phyloP scores from a whole-genome alignment of 2,888 invertebrate genomes.

The Leptinotarsa rubiginosa region DNA sequence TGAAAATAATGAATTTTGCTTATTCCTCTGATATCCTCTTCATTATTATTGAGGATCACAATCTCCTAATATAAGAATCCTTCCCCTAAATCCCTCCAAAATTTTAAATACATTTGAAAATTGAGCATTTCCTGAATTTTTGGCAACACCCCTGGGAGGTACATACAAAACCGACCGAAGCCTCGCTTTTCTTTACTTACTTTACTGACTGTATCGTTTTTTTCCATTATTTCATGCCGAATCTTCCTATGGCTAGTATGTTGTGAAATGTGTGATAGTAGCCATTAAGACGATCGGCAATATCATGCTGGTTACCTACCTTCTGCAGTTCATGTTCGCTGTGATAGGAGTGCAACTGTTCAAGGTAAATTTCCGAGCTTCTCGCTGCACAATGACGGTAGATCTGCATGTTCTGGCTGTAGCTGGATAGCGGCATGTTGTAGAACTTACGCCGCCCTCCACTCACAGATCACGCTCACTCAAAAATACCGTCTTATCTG shows the following conservation, averaged over 20 bases:
- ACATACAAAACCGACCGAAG: slow-evolving; percentile 47
- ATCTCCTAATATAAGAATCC: neutral
- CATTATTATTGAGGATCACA: too few relatives aligned
- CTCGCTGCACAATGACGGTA: slow-evolving; percentile 62
- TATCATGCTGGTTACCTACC: slow-evolving; percentile 99
- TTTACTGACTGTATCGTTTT: slow-evolving; percentile 61
- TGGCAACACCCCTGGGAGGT: slow-evolving; percentile 16
- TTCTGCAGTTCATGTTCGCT: slow-evolving; percentile 99
- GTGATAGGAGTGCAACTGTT: slow-evolving; percentile 99
- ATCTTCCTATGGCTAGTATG: slow-evolving; percentile 79
- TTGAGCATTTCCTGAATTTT: neutral
- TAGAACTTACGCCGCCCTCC: slow-evolving; percentile 48
- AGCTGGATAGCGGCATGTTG: slow-evolving; percentile 57
- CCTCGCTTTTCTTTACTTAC: slow-evolving; percentile 51
- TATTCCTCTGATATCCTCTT: too few relatives aligned
- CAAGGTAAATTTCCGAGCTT: slow-evolving; percentile 81
- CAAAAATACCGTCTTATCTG: slow-evolving; percentile 51
- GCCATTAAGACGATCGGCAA: slow-evolving; percentile 99
- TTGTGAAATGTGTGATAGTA: slow-evolving; percentile 99
- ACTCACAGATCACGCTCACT: slow-evolving; percentile 53
- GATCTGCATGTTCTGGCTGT: slow-evolving; percentile 61
- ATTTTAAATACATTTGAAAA: neutral
- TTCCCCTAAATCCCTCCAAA: neutral
- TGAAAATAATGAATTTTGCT: too few relatives aligned
- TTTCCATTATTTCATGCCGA: slow-evolving; percentile 62